Evolutionary conservation across 2,888 invertebrate species (phyloP).

Genomic region (Pilophorus perplexus): DNA sequence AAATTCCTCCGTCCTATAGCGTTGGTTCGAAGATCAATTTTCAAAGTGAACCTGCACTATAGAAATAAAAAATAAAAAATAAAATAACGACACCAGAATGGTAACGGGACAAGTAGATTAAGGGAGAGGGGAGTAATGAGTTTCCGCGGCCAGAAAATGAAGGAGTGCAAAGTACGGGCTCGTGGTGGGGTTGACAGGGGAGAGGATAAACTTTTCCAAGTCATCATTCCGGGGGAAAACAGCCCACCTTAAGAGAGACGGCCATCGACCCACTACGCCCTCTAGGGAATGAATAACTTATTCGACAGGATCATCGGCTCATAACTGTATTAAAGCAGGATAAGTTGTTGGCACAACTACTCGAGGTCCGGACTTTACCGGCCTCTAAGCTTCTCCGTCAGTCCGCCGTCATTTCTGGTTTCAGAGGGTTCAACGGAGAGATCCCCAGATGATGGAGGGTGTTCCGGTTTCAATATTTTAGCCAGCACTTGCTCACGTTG

Average conservation of each 20-base stretch:
- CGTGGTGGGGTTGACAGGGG: neutral
- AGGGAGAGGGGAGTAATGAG: neutral
- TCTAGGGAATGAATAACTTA: slow-evolving; percentile 15
- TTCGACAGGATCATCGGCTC: slow-evolving; percentile 12
- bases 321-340: slow-evolving; percentile 11
- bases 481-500: too few relatives aligned
- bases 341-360: slow-evolving; percentile 19
- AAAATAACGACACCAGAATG: too few relatives aligned
- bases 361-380: neutral
- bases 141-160: neutral
- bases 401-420: neutral
- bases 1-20: too few relatives aligned
- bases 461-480: slow-evolving; percentile 13
- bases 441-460: too few relatives aligned
- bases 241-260: slow-evolving; percentile 1
- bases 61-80: too few relatives aligned
- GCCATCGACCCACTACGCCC: slow-evolving; percentile 6
- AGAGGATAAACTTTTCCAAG: slow-evolving; percentile 13
- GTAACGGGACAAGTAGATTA: slow-evolving; percentile 13
- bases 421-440: too few relatives aligned
- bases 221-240: neutral
- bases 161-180: slow-evolving; percentile 14
- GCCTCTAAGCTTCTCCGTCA: neutral
- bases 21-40: too few relatives aligned
- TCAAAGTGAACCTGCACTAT: too few relatives aligned